A percentile compares a stretch with the other conserved stretches of the same genome.
Conservation (phyloP, 2,888 invertebrate species). For the Crioceris asparagi region DNA sequence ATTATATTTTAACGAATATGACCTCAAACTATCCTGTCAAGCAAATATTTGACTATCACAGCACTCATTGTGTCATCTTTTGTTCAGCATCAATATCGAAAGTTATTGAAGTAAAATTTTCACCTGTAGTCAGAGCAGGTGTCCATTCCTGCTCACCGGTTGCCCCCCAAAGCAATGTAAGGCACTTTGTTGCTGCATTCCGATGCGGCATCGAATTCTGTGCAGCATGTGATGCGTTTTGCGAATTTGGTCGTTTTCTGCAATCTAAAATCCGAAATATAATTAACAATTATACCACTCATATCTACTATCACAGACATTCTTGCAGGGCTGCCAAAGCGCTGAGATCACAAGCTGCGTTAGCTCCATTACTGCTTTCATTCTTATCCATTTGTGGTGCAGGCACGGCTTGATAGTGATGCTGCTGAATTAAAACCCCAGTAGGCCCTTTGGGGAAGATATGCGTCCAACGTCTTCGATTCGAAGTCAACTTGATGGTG, state of each 20-base stretch:
- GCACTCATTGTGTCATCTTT: too few species aligned
- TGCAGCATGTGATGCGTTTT: slow-evolving; percentile 31
- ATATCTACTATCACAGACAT: slow-evolving; percentile 34
- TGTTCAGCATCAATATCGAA: too few species aligned
- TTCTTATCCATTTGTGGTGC: slow-evolving; percentile 1
- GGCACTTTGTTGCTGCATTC: slow-evolving; percentile 39
- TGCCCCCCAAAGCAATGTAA: slow-evolving; percentile 82
- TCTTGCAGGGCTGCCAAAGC: slow-evolving; percentile 42
- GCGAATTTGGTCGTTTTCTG: slow-evolving; percentile 36
- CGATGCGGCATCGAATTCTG: slow-evolving; percentile 22
- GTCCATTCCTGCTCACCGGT: slow-evolving; percentile 98
- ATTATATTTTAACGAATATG: too few species aligned
- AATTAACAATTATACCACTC: slow-evolving; percentile 3
- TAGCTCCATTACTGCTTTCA: background rate
- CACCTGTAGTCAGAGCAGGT: slow-evolving; percentile 89
- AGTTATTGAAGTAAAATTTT: background rate
- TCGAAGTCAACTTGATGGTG: slow-evolving; percentile 90
- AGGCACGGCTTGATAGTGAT: slow-evolving; percentile 69
- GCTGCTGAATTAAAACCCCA: slow-evolving; percentile 84
- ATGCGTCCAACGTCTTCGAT: slow-evolving; percentile 94
- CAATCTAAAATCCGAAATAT: slow-evolving; percentile 30
- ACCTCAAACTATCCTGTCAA: too few species aligned
- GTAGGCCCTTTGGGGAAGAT: slow-evolving; percentile 93
- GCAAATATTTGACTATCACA: too few species aligned
- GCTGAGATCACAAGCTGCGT: slow-evolving; percentile 14